These are phyloP conservation scores for Vultur gryphus DNA, from an alignment of 2,797 vertebrate genomes.

Conservation along the genomic window DNA sequence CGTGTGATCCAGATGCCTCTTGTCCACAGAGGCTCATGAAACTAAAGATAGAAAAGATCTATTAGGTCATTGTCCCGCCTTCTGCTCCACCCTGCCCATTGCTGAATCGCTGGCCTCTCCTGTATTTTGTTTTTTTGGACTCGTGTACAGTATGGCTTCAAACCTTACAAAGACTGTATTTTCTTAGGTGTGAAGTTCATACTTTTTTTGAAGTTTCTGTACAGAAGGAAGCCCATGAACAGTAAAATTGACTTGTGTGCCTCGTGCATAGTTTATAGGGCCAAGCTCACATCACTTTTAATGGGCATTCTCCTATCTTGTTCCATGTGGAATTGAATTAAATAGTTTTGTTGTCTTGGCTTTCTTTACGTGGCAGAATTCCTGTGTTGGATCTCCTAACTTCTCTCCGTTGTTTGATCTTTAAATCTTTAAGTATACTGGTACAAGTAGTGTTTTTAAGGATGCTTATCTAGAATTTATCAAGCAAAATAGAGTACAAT, in stretches of 20 bases:
- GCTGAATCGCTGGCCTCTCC: not conserved
- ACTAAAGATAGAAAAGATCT: conserved; percentile 34
- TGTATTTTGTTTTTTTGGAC: not conserved
- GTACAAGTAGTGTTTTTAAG: not conserved
- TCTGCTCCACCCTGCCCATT: conserved; percentile 10
- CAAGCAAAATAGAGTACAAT: not conserved
- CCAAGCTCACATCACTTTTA: not conserved
- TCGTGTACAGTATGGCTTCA: not conserved
- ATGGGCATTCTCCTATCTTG: not conserved
- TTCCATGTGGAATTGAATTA: not conserved
- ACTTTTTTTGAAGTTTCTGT: not conserved
- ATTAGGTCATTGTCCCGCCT: conserved; percentile 49
- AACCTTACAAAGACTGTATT: not conserved
- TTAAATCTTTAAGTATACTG: not conserved
- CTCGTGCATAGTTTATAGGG: not conserved
- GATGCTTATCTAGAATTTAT: not conserved
- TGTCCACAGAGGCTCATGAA: not conserved
- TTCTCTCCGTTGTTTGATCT: not conserved
- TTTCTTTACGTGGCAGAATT: not conserved
- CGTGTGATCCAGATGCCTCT: not conserved
- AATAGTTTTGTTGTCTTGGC: not conserved
- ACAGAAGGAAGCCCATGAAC: not conserved
- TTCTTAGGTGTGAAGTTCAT: not conserved
- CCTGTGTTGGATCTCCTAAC: not conserved
- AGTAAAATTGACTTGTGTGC: not conserved